Percentiles rank a stretch among this genome's conserved stretches.
Conservation (phyloP, 2,888 invertebrate species). For the Mellilla xanthometata region DNA sequence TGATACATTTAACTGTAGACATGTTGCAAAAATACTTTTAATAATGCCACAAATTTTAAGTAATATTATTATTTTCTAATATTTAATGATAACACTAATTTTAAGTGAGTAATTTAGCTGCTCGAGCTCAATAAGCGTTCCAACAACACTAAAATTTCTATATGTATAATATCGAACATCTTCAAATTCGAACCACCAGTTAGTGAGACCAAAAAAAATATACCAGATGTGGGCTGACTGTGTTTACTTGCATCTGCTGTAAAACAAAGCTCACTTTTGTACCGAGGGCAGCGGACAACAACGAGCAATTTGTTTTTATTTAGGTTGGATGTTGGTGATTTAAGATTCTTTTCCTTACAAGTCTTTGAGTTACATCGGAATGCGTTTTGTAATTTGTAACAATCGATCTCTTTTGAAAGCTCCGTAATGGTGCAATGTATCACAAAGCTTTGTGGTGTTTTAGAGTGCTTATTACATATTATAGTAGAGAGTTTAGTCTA, state of each 20-base stretch:
- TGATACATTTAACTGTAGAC: too few species aligned
- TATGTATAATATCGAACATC: slow-evolving; percentile 16
- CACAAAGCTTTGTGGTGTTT: neutral
- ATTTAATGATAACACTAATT: too few species aligned
- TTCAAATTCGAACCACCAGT: slow-evolving; percentile 44
- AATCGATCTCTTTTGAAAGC: neutral
- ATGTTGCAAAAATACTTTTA: too few species aligned
- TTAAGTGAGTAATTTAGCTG: too few species aligned
- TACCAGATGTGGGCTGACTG: slow-evolving; percentile 70
- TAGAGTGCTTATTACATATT: too few species aligned
- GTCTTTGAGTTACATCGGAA: neutral
- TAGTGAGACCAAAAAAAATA: slow-evolving; percentile 70
- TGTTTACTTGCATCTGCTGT: slow-evolving; percentile 76
- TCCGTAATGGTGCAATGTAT: too few species aligned
- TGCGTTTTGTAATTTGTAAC: slow-evolving; percentile 1
- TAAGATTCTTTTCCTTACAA: slow-evolving; percentile 8
- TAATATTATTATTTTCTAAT: too few species aligned
- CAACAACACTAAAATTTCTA: neutral
- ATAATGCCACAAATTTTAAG: too few species aligned
- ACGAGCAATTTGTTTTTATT: slow-evolving; percentile 31
- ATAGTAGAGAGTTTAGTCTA: too few species aligned
- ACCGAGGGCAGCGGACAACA: slow-evolving; percentile 44
- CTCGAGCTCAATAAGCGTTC: too few species aligned
- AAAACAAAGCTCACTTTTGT: slow-evolving; percentile 72
- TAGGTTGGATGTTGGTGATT: slow-evolving; percentile 15